phyloP scores from a whole-genome alignment of 2,113 vertebrate genomes.

The Carettochelys insculpta region DNA sequence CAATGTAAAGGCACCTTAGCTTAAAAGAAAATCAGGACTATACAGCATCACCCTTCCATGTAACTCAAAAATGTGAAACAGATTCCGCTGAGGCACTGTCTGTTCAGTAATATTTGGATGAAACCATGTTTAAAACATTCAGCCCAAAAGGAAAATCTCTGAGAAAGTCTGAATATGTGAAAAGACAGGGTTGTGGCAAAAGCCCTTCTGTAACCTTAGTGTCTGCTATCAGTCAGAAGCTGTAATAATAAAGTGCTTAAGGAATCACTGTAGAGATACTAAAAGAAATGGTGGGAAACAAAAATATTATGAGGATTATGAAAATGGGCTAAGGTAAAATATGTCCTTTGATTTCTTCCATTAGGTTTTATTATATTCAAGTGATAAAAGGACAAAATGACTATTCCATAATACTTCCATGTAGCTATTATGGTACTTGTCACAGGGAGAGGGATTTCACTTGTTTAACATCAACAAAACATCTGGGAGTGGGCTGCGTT shows the following conservation, averaged over 20 bases:
- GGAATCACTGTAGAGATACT: conserved; percentile 10
- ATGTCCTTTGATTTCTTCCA: conserved; percentile 18
- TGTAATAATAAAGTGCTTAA: neutral
- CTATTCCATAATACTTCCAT: neutral
- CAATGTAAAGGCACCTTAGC: neutral
- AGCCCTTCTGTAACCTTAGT: neutral
- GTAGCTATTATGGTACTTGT: neutral
- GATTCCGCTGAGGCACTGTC: neutral
- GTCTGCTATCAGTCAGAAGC: neutral
- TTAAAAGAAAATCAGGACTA: neutral
- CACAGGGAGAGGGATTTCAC: neutral
- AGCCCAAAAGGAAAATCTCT: neutral
- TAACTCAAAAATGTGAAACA: neutral
- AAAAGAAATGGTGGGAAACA: neutral
- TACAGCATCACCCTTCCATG: neutral
- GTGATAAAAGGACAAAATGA: conserved; percentile 14
- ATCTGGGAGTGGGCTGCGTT: neutral
- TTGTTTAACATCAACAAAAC: neutral
- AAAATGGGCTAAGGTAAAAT: conserved; percentile 22
- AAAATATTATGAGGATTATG: neutral
- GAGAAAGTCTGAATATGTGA: neutral
- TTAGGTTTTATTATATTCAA: conserved; percentile 24
- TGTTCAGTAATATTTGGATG: neutral
- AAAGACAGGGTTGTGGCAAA: conserved; percentile 17
- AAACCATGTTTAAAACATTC: neutral